Conservation (phyloP, 1,140 invertebrate species). For the Myzus persicae region DNA sequence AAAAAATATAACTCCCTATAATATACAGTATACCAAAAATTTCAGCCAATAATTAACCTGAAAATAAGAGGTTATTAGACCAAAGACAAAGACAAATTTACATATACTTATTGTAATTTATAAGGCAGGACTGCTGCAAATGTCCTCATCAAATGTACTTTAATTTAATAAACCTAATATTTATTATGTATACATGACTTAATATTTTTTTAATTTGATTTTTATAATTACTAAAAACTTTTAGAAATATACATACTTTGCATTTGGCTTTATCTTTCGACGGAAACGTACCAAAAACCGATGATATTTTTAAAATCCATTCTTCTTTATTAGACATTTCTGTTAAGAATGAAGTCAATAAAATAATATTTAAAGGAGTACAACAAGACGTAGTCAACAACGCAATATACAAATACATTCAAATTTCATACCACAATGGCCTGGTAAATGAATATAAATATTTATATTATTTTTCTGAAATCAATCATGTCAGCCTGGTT, state of each 20-base stretch:
- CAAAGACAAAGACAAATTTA: no score
- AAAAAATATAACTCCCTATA: background rate
- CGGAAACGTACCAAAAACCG: slow-evolving; percentile 31
- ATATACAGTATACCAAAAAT: background rate
- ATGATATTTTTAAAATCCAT: slow-evolving; percentile 44
- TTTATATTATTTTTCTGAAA: background rate
- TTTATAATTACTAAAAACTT: background rate
- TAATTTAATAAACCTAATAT: no score
- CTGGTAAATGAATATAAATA: background rate
- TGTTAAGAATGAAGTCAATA: slow-evolving; percentile 2
- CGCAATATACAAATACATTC: background rate
- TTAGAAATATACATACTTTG: slow-evolving; percentile 17
- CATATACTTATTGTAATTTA: no score
- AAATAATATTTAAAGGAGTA: background rate
- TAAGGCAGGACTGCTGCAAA: background rate
- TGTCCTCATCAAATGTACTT: background rate
- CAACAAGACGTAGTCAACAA: no score
- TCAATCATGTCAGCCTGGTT: background rate
- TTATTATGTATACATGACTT: background rate
- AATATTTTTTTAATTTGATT: background rate
- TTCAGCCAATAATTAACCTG: background rate
- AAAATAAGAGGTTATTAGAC: background rate
- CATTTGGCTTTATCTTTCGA: background rate
- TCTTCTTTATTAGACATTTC: background rate
- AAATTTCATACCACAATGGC: background rate